Evolutionary conservation across 2,888 invertebrate genomes (phyloP).

Genomic region (Callyntrura sp.): DNA sequence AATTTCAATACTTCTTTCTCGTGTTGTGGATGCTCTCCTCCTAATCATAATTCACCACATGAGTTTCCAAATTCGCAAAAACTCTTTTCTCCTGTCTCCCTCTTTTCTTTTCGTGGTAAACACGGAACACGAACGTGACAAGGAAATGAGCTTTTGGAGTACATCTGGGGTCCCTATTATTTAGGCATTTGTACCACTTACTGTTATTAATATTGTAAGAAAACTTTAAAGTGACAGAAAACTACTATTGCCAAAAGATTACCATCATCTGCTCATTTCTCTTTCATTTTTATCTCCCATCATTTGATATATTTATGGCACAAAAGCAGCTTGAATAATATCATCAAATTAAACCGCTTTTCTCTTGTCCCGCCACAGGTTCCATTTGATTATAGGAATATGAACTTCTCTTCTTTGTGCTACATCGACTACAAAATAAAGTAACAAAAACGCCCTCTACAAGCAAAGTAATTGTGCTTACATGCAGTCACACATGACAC

Average conservation of each 20-base stretch:
- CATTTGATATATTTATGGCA: constrained; percentile 15
- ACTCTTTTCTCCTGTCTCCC: not conserved
- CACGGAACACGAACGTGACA: not conserved
- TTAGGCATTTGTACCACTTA: not conserved
- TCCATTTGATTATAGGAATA: not conserved
- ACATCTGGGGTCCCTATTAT: not conserved
- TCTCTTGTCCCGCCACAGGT: constrained; percentile 8
- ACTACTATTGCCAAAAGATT: not conserved
- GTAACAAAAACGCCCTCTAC: not conserved
- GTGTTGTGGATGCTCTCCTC: too few species aligned
- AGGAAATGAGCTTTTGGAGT: not conserved
- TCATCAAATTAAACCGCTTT: constrained; percentile 25
- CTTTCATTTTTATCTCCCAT: not conserved
- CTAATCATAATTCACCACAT: constrained; percentile 17
- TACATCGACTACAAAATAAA: not conserved
- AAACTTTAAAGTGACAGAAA: not conserved
- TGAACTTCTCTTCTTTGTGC: not conserved
- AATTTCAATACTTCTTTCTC: constrained; percentile 5
- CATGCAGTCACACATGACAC: too few species aligned
- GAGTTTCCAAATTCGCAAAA: constrained; percentile 3
- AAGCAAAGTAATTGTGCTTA: too few species aligned
- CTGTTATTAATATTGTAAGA: not conserved
- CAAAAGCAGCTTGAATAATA: not conserved
- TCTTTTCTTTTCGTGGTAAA: not conserved
- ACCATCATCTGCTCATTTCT: not conserved